phyloP scores from a whole-genome alignment of 2,797 vertebrate genomes.

The Schizopygopsis pylzovi region DNA sequence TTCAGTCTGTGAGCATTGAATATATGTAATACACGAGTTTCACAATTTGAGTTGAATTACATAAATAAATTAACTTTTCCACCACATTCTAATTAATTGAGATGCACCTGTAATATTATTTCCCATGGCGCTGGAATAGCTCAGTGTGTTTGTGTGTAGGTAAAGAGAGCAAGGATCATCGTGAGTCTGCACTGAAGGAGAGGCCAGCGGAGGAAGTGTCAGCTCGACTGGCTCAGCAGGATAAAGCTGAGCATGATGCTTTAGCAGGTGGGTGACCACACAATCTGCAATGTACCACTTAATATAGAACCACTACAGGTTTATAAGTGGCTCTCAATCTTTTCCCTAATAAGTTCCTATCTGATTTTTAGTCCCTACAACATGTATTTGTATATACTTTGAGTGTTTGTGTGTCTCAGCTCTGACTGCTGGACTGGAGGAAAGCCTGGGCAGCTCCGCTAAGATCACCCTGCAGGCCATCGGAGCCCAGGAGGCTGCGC shows the following conservation, averaged over 20 bases:
- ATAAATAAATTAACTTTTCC: too few species aligned
- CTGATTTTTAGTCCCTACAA: background rate
- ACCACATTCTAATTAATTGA: too few species aligned
- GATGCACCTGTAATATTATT: too few species aligned
- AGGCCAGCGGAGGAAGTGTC: conserved; percentile 88
- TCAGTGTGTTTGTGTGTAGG: conserved; percentile 47
- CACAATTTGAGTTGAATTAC: too few species aligned
- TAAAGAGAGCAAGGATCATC: conserved; percentile 70
- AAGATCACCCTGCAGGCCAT: conserved; percentile 86
- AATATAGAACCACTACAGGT: background rate
- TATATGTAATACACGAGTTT: too few species aligned
- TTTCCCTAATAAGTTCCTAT: background rate
- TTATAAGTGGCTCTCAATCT: background rate
- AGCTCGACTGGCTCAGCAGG: conserved; percentile 86
- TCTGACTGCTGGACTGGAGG: conserved; percentile 83
- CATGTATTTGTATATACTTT: background rate
- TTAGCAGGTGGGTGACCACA: conserved; percentile 76
- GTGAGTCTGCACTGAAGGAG: conserved; percentile 77
- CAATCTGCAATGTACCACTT: background rate
- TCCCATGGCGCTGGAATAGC: background rate
- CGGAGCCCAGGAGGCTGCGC: conserved; percentile 89
- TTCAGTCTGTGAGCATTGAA: too few species aligned
- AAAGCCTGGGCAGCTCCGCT: conserved; percentile 80
- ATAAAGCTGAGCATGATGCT: conserved; percentile 83
- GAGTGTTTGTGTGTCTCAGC: conserved; percentile 70